These are phyloP conservation scores for Parelbella ahira DNA, from an alignment of 2,888 invertebrate genomes.

Conservation along the genomic window DNA sequence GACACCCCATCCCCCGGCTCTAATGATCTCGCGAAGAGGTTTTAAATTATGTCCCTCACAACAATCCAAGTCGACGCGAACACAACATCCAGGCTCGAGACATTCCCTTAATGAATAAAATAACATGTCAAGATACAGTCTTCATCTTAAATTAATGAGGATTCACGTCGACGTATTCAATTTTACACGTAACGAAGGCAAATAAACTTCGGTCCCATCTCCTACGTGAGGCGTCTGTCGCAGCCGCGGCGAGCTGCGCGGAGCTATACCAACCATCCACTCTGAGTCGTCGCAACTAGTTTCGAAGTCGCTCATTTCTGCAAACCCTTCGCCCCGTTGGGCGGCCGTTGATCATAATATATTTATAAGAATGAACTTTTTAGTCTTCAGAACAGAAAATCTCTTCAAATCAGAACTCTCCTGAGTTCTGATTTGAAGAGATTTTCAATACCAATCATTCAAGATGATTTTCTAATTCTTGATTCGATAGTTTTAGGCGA, in stretches of 20 bases:
- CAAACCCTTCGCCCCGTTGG: no score
- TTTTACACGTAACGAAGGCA: constrained; percentile 72
- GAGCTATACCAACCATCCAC: no score
- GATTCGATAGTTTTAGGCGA: no score
- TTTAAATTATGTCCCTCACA: constrained; percentile 74
- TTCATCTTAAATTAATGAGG: constrained; percentile 78
- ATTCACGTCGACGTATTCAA: constrained; percentile 70
- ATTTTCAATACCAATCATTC: no score
- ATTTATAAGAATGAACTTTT: no score
- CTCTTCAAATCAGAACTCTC: no score
- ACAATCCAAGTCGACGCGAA: constrained; percentile 69
- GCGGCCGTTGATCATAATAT: no score
- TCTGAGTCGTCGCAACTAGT: no score
- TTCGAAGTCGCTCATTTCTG: no score
- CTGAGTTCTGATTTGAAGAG: no score
- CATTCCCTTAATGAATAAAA: constrained; percentile 75
- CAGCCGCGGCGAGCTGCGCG: neutral
- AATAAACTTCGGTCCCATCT: constrained; percentile 55
- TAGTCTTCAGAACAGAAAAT: no score
- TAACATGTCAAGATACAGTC: constrained; percentile 75
- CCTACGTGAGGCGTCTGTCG: constrained; percentile 3
- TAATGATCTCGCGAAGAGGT: constrained; percentile 70
- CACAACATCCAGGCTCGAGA: constrained; percentile 55
- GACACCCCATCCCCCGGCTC: constrained; percentile 38
- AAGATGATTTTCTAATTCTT: no score